These are phyloP conservation scores for Microplitis mediator DNA, from an alignment of 1,140 invertebrate species.

Conservation along the genomic window DNA sequence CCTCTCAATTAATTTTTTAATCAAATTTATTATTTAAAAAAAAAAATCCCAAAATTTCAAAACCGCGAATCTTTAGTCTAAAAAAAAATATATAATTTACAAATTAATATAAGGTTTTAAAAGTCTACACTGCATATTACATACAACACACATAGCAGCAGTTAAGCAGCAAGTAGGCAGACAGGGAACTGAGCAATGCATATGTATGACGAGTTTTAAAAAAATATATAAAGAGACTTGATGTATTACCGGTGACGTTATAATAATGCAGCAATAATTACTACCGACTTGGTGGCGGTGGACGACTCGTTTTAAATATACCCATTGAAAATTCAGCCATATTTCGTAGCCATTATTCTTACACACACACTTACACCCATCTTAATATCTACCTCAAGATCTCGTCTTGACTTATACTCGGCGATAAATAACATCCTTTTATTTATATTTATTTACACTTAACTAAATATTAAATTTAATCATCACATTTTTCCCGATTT, in stretches of 20 bases:
- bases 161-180: neutral
- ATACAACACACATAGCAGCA: neutral
- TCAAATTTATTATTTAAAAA: neutral
- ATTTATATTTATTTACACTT: too few species aligned
- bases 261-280: constrained; percentile 57
- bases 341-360: constrained; percentile 26
- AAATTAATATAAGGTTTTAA: neutral
- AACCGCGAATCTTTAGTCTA: neutral
- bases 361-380: too few species aligned
- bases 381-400: too few species aligned
- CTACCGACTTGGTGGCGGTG: constrained; percentile 25
- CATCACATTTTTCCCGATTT: too few species aligned
- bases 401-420: too few species aligned
- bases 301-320: constrained; percentile 34
- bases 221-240: constrained; percentile 23
- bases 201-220: constrained; percentile 45
- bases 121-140: too few species aligned
- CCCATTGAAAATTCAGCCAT: constrained; percentile 33
- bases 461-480: too few species aligned
- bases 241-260: constrained; percentile 55
- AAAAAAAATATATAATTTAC: neutral
- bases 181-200: constrained; percentile 39
- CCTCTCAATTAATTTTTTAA: too few species aligned
- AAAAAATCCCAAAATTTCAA: too few species aligned
- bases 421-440: too few species aligned